Conservation (phyloP, 1,140 invertebrate genomes). For the Papilio aristodemus region DNA sequence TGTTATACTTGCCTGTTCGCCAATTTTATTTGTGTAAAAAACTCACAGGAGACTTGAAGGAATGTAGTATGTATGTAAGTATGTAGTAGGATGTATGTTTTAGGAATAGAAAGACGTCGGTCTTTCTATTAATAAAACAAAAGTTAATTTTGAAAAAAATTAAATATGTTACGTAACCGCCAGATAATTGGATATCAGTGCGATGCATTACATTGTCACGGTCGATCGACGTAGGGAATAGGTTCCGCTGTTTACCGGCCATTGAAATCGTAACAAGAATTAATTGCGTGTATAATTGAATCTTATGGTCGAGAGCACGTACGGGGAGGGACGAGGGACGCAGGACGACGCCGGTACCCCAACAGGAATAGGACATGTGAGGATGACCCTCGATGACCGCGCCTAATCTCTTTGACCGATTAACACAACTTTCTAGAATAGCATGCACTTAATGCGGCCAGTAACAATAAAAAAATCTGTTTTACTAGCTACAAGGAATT, state of each 20-base stretch:
- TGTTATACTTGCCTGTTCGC: no score
- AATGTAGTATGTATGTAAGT: no score
- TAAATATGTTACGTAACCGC: not conserved
- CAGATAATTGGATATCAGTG: conserved; percentile 11
- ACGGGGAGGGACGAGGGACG: conserved; percentile 45
- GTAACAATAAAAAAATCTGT: not conserved
- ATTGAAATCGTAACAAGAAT: conserved; percentile 49
- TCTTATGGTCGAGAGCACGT: conserved; percentile 46
- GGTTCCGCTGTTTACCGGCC: conserved; percentile 29
- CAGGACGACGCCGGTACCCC: conserved; percentile 32
- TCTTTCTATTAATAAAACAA: no score
- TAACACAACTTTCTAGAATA: conserved; percentile 8
- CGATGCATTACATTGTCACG: conserved; percentile 19
- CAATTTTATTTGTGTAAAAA: no score
- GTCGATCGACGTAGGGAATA: conserved; percentile 20
- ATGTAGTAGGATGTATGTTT: no score
- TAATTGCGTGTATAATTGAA: conserved; percentile 64
- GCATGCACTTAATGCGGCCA: not conserved
- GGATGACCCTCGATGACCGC: conserved; percentile 18
- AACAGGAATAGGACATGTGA: not conserved
- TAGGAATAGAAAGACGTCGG: no score
- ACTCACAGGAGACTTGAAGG: no score
- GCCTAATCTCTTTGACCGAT: conserved; percentile 10
- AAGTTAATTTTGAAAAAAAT: no score
- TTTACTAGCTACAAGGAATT: no score